Base-by-base conservation (phyloP, 2,113 vertebrate genomes). In the Pseudopipra pipra region DNA sequence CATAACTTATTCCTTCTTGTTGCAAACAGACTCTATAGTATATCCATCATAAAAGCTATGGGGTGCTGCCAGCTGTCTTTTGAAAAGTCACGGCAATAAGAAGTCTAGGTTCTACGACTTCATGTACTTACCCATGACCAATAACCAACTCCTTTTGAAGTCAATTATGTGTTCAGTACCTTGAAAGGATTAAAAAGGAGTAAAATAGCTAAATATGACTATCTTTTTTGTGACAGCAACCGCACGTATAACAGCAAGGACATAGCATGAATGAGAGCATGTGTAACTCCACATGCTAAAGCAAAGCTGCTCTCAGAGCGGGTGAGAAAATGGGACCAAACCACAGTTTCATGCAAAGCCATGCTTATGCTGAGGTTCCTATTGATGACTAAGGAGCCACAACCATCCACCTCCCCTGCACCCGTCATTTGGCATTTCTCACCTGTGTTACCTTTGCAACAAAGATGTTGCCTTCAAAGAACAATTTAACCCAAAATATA, bases 271-370 rank as follows among this genome's bases (percentile, higher is more conserved):
- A 46, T 16, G 33, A n/a, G n/a, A n/a, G n/a, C n/a, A n/a, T n/a
- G n/a, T 1, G 0, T 44, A 39, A 17, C n/a, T 74, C n/a, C 43
- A 58, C 0, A 1, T 0, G 1, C 30, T 51, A 77, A 92, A 93
- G 43, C 31, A 30, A 79, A 90, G 76, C 14, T 70, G 43, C 22
- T 71, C 8, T 86, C 1, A 1, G 20, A 37, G 20, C 12, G 23
- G 31, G 21, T 33, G 8, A 58, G 54, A n/a, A 70, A 43, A 33
- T 0, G 7, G 47, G 44, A 63, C n/a, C 43, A 89, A 89, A 39
- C 8, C 46, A 43, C 0, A 0, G 22, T 8, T 82, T 49, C 3
- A 1, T 10, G 37, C 35, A 43, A 46, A 75, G 76, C 14, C 59
- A 18, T 37, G 37, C 27, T 18, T 1, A 47, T 4, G 12, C 33